Conservation (phyloP, 2,888 invertebrate genomes). For the Augochlorella aurata region DNA sequence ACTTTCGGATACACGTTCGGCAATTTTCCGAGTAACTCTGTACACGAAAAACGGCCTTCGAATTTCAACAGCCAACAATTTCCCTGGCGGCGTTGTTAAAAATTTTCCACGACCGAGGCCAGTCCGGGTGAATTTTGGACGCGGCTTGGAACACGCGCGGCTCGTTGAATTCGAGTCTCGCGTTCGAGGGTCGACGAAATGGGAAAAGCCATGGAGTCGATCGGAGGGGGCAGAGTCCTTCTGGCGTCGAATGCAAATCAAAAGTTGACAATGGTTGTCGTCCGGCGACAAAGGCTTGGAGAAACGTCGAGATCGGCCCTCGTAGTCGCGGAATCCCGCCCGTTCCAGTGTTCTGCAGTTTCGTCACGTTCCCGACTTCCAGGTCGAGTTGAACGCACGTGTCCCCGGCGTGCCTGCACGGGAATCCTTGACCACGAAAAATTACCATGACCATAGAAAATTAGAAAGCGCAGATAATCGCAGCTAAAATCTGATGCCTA, state of each 20-base stretch:
- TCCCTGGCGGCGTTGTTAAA: too few species aligned
- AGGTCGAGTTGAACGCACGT: conserved; percentile 13
- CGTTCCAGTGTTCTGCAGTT: not conserved
- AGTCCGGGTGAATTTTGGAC: too few species aligned
- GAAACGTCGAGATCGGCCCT: not conserved
- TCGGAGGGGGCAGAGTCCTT: not conserved
- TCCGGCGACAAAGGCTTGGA: not conserved
- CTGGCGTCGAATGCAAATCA: not conserved
- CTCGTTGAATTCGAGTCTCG: not conserved
- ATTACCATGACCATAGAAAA: too few species aligned
- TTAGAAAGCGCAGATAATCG: too few species aligned
- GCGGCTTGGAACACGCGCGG: too few species aligned
- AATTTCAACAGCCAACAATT: too few species aligned
- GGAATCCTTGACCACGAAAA: conserved; percentile 7
- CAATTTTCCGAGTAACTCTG: too few species aligned
- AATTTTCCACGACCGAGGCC: too few species aligned
- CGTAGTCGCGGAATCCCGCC: not conserved
- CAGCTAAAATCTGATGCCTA: too few species aligned
- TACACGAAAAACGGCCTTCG: too few species aligned
- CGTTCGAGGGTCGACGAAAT: not conserved
- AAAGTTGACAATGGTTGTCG: not conserved
- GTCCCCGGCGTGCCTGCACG: not conserved
- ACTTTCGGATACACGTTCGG: too few species aligned
- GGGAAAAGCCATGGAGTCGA: not conserved
- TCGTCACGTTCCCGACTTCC: conserved; percentile 21